Percentiles rank a stretch among this genome's conserved stretches.
phyloP scores from a whole-genome alignment of 2,888 invertebrate species.

The Apamea monoglypha region DNA sequence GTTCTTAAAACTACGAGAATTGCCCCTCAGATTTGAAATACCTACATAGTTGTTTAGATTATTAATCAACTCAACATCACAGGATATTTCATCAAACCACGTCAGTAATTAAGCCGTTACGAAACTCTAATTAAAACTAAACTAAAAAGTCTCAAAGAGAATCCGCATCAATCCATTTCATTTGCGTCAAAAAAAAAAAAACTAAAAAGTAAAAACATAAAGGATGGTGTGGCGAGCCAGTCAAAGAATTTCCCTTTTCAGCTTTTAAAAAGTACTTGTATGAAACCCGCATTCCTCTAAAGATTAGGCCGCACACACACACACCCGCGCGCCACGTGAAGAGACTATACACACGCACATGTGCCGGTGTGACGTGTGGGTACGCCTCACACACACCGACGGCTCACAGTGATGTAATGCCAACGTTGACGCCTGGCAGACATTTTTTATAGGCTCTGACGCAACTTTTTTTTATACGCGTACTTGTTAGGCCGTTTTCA shows the following conservation, averaged over 20 bases:
- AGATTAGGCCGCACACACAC: slow-evolving; percentile 85
- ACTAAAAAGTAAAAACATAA: slow-evolving; percentile 69
- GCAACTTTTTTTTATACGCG: slow-evolving; percentile 88
- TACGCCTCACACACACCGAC: slow-evolving; percentile 70
- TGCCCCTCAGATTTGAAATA: not conserved
- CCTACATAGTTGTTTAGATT: not conserved
- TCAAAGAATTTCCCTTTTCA: slow-evolving; percentile 86
- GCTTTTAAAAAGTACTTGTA: slow-evolving; percentile 86
- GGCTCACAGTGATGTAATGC: slow-evolving; percentile 84
- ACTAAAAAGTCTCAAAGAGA: slow-evolving; percentile 42
- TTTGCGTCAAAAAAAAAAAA: slow-evolving; percentile 62
- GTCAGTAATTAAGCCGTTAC: slow-evolving; percentile 30
- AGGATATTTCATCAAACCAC: slow-evolving; percentile 40
- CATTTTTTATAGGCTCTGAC: slow-evolving; percentile 90
- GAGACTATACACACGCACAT: slow-evolving; percentile 48
- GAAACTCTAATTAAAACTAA: slow-evolving; percentile 56
- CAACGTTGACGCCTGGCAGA: slow-evolving; percentile 87
- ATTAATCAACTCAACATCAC: slow-evolving; percentile 10
- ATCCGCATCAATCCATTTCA: slow-evolving; percentile 64
- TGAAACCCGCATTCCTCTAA: slow-evolving; percentile 89
- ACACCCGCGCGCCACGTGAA: slow-evolving; percentile 63
- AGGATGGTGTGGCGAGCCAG: slow-evolving; percentile 64
- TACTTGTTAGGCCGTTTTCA: slow-evolving; percentile 79
- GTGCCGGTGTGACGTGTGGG: slow-evolving; percentile 63
- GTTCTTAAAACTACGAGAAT: not conserved